Evolutionary conservation across 92 coral and sea anemone genomes (phyloP), one percentile per base, ranked within the genome.

Genomic region (Actinostola sp.): DNA sequence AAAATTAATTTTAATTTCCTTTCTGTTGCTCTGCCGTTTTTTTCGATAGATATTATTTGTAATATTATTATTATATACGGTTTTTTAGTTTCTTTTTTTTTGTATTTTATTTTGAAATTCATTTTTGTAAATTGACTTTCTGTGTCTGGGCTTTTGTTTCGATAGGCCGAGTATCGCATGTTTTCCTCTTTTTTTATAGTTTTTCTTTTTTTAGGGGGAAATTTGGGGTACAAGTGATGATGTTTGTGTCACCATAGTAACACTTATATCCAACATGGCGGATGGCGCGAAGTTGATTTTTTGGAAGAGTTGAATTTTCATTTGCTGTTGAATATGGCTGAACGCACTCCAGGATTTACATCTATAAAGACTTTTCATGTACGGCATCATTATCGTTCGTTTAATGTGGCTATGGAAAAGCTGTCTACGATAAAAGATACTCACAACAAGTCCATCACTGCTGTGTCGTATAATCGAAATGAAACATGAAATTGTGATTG

Each of bases 361-460:
- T 45, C 20, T 28, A 43, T 3, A 2, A 66, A 53, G 59, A 5
- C 7, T 2, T 5, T 13, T 9, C 1, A 28, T n/a, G 26, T 31
- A 31, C 8, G 3, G n/a, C 2, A 46, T 43, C 52, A 30, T 21
- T 11, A 70, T 8, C 1, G 32, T 56, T 1, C 38, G 41, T 2
- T 20, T 11, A 70, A 75, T 12, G 91, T 94, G 98, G 98, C 98
- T 73, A 94, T 94, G 98, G 98, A 94, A 80, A 89, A 77, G 81
- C 75, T 94, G 15, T 85, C 93, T 20, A 86, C 83, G 46, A 82
- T 94, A 58, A 91, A 83, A 71, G 98, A 94, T 13, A 88, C 98
- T 12, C 98, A 94, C 80, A 91, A 79, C 71, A 94, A 77, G 41
- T 55, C 92, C 42, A 91, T 94, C 27, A 91, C 98, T 0, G 98